phyloP scores from a whole-genome alignment of 2,888 invertebrate genomes.

The Sturmia bella region DNA sequence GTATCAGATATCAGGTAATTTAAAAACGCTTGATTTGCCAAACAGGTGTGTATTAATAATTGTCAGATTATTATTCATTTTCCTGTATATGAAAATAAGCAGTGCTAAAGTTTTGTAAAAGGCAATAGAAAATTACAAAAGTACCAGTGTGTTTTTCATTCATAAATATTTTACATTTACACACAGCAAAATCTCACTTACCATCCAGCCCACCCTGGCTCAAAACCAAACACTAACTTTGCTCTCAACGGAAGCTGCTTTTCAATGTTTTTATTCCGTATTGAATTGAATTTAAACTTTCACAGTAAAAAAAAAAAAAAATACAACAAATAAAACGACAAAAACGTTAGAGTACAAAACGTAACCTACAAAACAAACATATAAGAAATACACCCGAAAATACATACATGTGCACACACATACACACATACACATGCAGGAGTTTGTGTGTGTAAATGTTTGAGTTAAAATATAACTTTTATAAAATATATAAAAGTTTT shows the following conservation, averaged over 20 bases:
- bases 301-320: constrained; percentile 24
- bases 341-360: constrained; percentile 31
- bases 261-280: constrained; percentile 79
- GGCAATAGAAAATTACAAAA: too few species aligned
- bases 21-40: too few species aligned
- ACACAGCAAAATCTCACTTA: not conserved
- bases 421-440: not conserved
- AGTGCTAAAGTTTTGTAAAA: too few species aligned
- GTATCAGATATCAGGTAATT: too few species aligned
- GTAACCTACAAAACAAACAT: constrained; percentile 42
- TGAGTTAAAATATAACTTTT: constrained; percentile 34
- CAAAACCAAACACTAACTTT: constrained; percentile 66
- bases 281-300: constrained; percentile 80
- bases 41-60: too few species aligned
- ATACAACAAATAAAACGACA: constrained; percentile 1
- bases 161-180: not conserved
- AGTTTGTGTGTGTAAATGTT: constrained; percentile 1
- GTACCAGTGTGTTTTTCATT: too few species aligned
- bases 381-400: constrained; percentile 1
- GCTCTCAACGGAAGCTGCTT: constrained; percentile 77
- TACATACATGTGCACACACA: not conserved
- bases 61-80: too few species aligned
- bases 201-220: too few species aligned
- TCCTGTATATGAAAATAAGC: too few species aligned
- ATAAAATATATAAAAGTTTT: constrained; percentile 41